phyloP scores from a whole-genome alignment of 2,888 invertebrate genomes.

The Loripinus fragilis region DNA sequence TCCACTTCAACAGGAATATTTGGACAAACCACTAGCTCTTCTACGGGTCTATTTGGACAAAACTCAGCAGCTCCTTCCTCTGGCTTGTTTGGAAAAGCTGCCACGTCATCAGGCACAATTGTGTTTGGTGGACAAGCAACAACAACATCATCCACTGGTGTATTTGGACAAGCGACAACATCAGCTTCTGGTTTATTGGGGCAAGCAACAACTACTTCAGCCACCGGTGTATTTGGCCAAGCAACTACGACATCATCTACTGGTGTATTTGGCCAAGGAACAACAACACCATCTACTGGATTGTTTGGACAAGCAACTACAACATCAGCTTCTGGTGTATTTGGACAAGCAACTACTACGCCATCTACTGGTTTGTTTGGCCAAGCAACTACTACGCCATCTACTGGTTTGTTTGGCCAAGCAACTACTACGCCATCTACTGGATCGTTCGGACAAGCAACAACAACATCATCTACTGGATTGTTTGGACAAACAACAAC shows the following conservation, averaged over 20 bases:
- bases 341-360: slow-evolving; percentile 46
- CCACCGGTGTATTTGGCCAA: slow-evolving; percentile 29
- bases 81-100: slow-evolving; percentile 42
- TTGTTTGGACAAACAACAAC: slow-evolving; percentile 55
- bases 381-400: slow-evolving; percentile 18
- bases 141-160: slow-evolving; percentile 3
- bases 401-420: slow-evolving; percentile 42
- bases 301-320: slow-evolving; percentile 37
- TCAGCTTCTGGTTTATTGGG: slow-evolving; percentile 40
- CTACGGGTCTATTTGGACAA: slow-evolving; percentile 28
- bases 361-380: slow-evolving; percentile 34
- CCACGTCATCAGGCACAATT: slow-evolving; percentile 1
- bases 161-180: slow-evolving; percentile 29
- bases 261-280: slow-evolving; percentile 18
- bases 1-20: not conserved
- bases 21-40: not conserved
- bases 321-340: slow-evolving; percentile 15
- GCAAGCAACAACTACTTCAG: slow-evolving; percentile 16
- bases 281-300: slow-evolving; percentile 26
- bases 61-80: slow-evolving; percentile 20
- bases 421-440: slow-evolving; percentile 29
- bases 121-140: slow-evolving; percentile 19
- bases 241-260: slow-evolving; percentile 17
- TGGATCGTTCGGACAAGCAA: slow-evolving; percentile 38
- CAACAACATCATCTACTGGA: slow-evolving; percentile 28